A percentile compares a stretch with the other conserved stretches of the same genome.
Conservation (phyloP, 2,113 vertebrate species). For the Myxocyprinus asiaticus region DNA sequence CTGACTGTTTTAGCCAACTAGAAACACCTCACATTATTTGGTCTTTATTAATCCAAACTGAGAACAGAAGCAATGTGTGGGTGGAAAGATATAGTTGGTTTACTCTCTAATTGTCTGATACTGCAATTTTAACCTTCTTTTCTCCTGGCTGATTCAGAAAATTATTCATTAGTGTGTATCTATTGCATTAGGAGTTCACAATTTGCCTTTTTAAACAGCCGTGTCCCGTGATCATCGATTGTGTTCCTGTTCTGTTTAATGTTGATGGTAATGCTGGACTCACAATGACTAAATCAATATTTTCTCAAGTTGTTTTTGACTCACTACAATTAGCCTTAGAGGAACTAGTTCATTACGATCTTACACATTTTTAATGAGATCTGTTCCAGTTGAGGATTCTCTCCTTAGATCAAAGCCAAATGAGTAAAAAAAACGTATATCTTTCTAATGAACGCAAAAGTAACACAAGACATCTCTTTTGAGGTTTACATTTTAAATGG, state of each 20-base stretch:
- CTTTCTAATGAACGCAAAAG: constrained; percentile 16
- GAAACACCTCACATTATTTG: too few relatives aligned
- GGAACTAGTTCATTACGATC: constrained; percentile 51
- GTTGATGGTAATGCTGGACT: background rate
- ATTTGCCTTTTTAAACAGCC: background rate
- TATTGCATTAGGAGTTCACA: too few relatives aligned
- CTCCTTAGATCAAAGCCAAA: constrained; percentile 59
- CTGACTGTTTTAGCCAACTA: too few relatives aligned
- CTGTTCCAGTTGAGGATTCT: constrained; percentile 47
- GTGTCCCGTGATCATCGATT: background rate
- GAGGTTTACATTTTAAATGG: background rate
- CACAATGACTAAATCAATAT: constrained; percentile 32
- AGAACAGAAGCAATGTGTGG: background rate
- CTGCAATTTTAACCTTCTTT: background rate
- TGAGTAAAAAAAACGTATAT: constrained; percentile 61
- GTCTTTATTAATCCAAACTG: background rate
- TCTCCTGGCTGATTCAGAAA: background rate
- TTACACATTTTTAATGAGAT: constrained; percentile 55
- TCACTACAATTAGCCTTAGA: constrained; percentile 34
- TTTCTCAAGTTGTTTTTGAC: constrained; percentile 1
- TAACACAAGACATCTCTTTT: background rate
- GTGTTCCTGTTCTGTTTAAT: constrained; percentile 10
- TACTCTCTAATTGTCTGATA: background rate
- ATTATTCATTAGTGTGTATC: too few relatives aligned
- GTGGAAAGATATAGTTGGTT: background rate